Conservation (phyloP, 1,140 invertebrate species). For the Bicyclus anynana region DNA sequence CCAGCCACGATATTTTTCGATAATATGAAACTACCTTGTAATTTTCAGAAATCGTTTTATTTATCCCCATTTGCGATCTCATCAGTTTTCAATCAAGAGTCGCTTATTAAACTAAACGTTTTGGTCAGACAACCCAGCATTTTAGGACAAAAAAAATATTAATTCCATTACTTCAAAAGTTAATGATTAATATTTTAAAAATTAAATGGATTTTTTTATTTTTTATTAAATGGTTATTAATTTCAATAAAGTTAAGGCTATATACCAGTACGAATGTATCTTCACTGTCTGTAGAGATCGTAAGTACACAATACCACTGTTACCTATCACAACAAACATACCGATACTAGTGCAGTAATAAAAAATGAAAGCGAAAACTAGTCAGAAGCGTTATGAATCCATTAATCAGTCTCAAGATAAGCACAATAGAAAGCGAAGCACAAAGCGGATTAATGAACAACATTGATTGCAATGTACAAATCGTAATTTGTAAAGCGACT, state of each 20-base stretch:
- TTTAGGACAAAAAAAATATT: background rate
- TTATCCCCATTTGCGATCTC: background rate
- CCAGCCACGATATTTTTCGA: background rate
- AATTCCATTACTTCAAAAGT: too few relatives aligned
- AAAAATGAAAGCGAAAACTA: background rate
- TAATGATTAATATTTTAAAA: too few relatives aligned
- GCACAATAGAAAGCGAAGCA: constrained; percentile 13
- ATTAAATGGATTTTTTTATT: too few relatives aligned
- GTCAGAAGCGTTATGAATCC: constrained; percentile 9
- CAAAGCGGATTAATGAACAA: constrained; percentile 15
- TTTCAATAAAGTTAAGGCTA: too few relatives aligned
- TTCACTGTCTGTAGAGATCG: background rate
- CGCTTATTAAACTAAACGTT: background rate
- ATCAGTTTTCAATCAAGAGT: background rate
- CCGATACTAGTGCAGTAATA: background rate
- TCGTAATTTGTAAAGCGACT: constrained; percentile 20
- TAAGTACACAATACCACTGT: background rate
- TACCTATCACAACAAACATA: background rate
- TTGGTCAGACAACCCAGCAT: background rate
- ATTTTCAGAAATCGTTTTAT: background rate
- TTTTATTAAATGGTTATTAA: too few relatives aligned
- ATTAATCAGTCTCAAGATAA: constrained; percentile 9
- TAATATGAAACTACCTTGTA: background rate
- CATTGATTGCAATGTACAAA: constrained; percentile 16
- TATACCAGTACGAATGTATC: too few relatives aligned